Evolutionary conservation across 2,113 vertebrate species (phyloP).

Genomic region (Nicator chloris): DNA sequence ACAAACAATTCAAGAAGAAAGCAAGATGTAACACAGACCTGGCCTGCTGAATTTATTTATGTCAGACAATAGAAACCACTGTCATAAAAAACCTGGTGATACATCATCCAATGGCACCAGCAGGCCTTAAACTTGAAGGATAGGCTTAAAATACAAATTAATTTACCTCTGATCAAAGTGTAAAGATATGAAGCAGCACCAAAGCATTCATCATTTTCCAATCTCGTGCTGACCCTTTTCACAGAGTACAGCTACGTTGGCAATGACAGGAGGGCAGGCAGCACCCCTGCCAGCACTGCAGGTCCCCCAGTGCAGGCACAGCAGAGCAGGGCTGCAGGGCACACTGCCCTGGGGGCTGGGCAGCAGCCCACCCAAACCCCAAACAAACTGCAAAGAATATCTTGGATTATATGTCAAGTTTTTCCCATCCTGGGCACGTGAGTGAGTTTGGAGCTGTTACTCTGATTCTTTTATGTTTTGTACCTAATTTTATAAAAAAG

Average conservation of each 20-base stretch:
- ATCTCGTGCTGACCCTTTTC: conserved; percentile 9
- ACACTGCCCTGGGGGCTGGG: not conserved
- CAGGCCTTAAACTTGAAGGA: conserved; percentile 39
- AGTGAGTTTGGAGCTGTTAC: not conserved
- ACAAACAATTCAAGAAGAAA: conserved; percentile 29
- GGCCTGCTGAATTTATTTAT: conserved; percentile 55
- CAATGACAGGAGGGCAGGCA: not conserved
- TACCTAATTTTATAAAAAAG: not conserved
- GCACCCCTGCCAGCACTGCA: not conserved
- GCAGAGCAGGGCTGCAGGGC: not conserved
- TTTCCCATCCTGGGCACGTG: not conserved
- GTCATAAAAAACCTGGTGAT: conserved; percentile 36
- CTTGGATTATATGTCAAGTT: fast-evolving
- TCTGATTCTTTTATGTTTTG: not conserved
- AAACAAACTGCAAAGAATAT: not conserved
- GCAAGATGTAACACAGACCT: conserved; percentile 39
- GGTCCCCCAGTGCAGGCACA: not conserved
- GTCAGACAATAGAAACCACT: conserved; percentile 21
- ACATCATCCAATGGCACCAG: conserved; percentile 19
- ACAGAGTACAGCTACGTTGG: not conserved
- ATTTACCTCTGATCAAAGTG: conserved; percentile 53
- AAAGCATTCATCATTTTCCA: conserved; percentile 16
- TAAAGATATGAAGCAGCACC: not conserved
- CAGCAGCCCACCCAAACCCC: not conserved
- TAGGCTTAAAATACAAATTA: conserved; percentile 39